Conservation (phyloP, 1,140 invertebrate genomes). For the Hycleus phaleratus region DNA sequence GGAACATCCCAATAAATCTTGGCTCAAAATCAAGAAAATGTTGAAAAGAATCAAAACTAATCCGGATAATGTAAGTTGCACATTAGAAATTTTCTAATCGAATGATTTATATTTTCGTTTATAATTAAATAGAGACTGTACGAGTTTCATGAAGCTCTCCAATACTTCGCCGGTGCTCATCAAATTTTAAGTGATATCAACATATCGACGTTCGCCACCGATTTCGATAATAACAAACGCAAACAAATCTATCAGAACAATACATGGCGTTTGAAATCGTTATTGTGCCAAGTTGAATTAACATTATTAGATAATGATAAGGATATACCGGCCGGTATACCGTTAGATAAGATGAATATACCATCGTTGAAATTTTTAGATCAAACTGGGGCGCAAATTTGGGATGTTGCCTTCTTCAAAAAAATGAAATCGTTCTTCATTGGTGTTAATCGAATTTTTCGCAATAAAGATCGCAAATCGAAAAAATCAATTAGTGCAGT, state of each 20-base stretch:
- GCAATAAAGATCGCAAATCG: too few species aligned
- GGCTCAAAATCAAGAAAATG: slow-evolving; percentile 15
- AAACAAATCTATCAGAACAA: not conserved
- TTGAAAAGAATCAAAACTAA: slow-evolving; percentile 2
- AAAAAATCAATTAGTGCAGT: too few species aligned
- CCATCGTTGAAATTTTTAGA: not conserved
- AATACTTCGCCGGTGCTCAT: not conserved
- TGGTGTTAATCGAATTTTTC: too few species aligned
- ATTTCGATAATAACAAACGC: not conserved
- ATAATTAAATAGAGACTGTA: not conserved
- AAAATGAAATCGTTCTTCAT: not conserved
- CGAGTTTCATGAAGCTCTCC: slow-evolving; percentile 1
- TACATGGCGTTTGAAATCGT: not conserved
- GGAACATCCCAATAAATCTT: slow-evolving; percentile 3
- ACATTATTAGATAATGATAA: not conserved
- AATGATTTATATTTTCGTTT: not conserved
- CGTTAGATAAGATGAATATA: not conserved
- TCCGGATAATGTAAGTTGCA: too few species aligned
- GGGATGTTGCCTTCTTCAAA: not conserved
- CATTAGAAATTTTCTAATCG: too few species aligned
- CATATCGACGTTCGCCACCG: not conserved
- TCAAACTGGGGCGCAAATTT: not conserved
- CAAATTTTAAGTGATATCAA: not conserved
- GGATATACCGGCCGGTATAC: not conserved
- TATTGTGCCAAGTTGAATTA: slow-evolving; percentile 5